A percentile compares a stretch with the other conserved stretches of the same genome.
Evolutionary conservation across 2,888 invertebrate species (phyloP).

Genomic region (Branchipolynoe longqiensis): DNA sequence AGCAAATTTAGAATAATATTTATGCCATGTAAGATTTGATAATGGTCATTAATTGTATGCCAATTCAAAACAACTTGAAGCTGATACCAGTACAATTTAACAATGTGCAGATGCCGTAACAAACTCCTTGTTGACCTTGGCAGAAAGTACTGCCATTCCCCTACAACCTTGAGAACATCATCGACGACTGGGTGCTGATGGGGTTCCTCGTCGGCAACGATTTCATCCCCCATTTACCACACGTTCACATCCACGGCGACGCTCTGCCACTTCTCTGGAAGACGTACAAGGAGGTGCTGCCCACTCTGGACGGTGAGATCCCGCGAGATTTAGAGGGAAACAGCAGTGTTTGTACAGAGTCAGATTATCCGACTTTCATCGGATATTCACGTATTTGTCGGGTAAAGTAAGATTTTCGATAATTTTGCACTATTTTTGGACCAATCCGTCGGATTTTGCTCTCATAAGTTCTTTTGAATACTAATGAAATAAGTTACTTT

Average conservation of each 20-base stretch:
- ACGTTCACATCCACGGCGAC: conserved; percentile 95
- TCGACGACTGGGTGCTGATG: conserved; percentile 99
- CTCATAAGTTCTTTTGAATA: no score
- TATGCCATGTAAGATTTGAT: not conserved
- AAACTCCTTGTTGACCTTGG: no score
- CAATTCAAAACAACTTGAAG: not conserved
- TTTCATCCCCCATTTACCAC: conserved; percentile 97
- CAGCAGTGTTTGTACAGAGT: no score
- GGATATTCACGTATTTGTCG: no score
- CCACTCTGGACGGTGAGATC: conserved; percentile 91
- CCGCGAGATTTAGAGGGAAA: no score
- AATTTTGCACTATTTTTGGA: no score
- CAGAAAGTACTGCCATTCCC: conserved; percentile 85
- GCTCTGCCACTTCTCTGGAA: conserved; percentile 93
- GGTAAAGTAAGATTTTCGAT: no score
- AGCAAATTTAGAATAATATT: not conserved
- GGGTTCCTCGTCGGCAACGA: conserved; percentile 97
- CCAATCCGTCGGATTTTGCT: no score
- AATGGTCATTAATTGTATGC: not conserved
- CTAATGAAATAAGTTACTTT: no score
- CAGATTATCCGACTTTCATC: no score
- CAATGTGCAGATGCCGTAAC: no score
- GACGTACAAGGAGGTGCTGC: conserved; percentile 93
- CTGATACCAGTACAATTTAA: not conserved
- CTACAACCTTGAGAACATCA: conserved; percentile 93